phyloP scores from a whole-genome alignment of 2,113 vertebrate genomes.

The Sorex fumeus region DNA sequence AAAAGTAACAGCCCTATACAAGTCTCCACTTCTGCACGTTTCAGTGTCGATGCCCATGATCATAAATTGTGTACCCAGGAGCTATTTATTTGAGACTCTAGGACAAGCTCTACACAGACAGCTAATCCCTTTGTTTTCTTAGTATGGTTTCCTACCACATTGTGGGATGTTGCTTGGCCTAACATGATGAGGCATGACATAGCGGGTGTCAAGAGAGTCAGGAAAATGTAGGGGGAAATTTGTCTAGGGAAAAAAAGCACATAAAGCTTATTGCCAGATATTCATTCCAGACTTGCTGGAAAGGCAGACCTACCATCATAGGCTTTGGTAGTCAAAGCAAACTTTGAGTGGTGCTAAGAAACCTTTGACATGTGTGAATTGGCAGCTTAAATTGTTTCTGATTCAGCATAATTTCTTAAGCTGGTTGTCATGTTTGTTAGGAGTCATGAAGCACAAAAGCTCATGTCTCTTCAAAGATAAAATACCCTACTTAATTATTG shows the following conservation, averaged over 20 bases:
- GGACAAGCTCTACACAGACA: conserved; percentile 25
- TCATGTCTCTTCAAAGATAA: conserved; percentile 30
- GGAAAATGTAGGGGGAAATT: conserved; percentile 56
- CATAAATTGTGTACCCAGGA: conserved; percentile 3
- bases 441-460: conserved; percentile 54
- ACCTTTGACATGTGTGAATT: conserved; percentile 40
- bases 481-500: background rate
- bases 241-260: conserved; percentile 27
- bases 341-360: conserved; percentile 69
- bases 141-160: conserved; percentile 44
- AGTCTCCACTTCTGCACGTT: background rate
- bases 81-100: conserved; percentile 12
- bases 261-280: conserved; percentile 53
- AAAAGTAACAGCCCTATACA: background rate
- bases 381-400: conserved; percentile 34
- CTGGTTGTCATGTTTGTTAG: conserved; percentile 46
- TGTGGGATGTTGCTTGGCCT: background rate
- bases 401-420: conserved; percentile 73
- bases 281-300: conserved; percentile 63
- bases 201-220: conserved; percentile 45
- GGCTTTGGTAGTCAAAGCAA: conserved; percentile 76
- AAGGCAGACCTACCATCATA: conserved; percentile 45
- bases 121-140: conserved; percentile 41
- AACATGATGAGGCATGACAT: conserved; percentile 63
- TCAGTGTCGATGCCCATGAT: background rate